Base-by-base conservation (phyloP, 2,113 vertebrate species). In the Orientallactaga bullata region DNA sequence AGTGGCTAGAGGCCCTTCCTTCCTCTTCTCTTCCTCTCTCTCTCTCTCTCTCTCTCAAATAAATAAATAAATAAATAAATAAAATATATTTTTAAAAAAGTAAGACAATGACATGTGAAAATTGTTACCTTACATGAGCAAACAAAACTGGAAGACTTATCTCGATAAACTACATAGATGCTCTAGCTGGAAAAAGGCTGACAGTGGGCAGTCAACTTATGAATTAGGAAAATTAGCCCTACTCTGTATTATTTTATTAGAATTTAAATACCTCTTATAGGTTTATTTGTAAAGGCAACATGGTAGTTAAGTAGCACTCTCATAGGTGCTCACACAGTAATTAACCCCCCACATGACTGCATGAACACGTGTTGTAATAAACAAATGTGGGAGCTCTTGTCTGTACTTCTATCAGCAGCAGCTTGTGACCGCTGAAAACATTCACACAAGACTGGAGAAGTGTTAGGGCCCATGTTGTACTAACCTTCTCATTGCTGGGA, bases 381-480 rank as follows among this genome's bases (percentile, higher is more conserved):
- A 72, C 66, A 96, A 71, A 86, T 79, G 28, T 15, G n/a, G n/a
- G 95, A 94, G 95, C 94, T 87, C 78, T 5, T 68, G 82, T 73
- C 85, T 92, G 26, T 42, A 81, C 85, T 81, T 93, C 26, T 87
- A 92, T 51, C 87, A 69, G 21, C 63, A 78, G 17, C 11, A 82
- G 51, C 16, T 63, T 47, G 26, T 73, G 55, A 30, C 51, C 35
- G 7, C 80, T 55, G 80, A 28, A 93, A 79, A 81, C 37, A 78
- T 72, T 72, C 78, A 80, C 47, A 65, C 55, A 76, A 74, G 65
- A 84, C 71, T 82, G 78, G 93, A 77, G 78, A 96, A 94, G 77
- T 88, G 17, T 66, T 39, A 61, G 66, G 42, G 32, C 8, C 58
- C 47, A n/a, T 23, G 55, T 55, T 13, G 10, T 12, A 55, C 55